Conservation (phyloP, 2,113 vertebrate species). For the Mixornis gularis region DNA sequence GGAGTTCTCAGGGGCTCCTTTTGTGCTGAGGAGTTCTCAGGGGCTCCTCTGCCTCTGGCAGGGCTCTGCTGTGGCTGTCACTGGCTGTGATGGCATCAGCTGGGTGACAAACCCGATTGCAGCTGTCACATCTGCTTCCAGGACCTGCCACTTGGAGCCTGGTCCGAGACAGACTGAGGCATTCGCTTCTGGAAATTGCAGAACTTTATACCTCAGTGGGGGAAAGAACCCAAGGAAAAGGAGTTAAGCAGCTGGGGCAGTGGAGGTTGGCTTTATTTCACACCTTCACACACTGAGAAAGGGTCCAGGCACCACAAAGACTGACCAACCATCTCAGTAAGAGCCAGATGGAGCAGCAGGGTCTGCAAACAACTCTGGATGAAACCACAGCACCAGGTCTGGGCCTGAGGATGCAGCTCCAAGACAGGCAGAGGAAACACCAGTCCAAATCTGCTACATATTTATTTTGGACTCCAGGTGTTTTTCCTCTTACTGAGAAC, state of each 20-base stretch:
- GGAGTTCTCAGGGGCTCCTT: constrained; percentile 29
- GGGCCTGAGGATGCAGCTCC: background rate
- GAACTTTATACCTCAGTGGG: background rate
- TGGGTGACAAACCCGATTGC: background rate
- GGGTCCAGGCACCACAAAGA: background rate
- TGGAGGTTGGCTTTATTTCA: background rate
- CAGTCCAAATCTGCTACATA: background rate
- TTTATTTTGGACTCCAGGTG: background rate
- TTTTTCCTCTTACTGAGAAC: background rate
- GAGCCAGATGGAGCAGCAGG: background rate
- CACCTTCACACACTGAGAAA: background rate
- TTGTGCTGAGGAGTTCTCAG: constrained; percentile 29
- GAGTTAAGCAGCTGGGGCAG: background rate
- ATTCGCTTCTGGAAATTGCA: background rate
- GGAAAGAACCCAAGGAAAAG: background rate
- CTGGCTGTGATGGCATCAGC: constrained; percentile 7
- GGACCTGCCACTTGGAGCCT: constrained; percentile 38
- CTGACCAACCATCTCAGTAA: background rate
- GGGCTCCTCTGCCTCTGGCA: constrained; percentile 17
- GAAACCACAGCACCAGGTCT: background rate
- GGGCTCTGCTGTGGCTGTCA: constrained; percentile 6
- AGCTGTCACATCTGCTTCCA: constrained; percentile 56
- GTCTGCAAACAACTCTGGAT: background rate
- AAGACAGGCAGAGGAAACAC: background rate
- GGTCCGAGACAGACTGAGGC: background rate